Conservation (phyloP, 2,113 vertebrate species). For the Scopus umbretta region DNA sequence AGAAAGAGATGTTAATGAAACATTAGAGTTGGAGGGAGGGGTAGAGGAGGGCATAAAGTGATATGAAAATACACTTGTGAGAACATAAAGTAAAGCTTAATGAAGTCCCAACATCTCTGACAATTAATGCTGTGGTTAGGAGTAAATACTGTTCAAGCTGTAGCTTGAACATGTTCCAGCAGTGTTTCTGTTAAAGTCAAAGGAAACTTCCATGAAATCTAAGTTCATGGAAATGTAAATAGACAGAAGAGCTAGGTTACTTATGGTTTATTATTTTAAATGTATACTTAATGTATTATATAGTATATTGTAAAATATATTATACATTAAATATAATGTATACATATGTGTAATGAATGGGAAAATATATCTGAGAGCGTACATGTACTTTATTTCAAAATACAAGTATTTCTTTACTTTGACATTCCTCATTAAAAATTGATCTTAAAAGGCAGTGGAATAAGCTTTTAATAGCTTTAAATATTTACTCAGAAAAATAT, state of each 20-base stretch:
- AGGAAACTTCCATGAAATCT: neutral
- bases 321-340: neutral
- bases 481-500: neutral
- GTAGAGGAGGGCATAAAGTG: neutral
- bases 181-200: neutral
- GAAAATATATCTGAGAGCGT: neutral
- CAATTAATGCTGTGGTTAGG: neutral
- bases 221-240: neutral
- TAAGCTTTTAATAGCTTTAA: neutral
- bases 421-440: neutral
- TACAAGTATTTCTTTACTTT: neutral
- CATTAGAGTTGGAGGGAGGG: neutral
- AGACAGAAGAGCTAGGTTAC: neutral
- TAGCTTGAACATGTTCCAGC: neutral
- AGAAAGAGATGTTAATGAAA: neutral
- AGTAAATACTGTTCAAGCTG: neutral
- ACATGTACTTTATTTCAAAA: neutral
- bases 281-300: neutral
- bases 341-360: neutral
- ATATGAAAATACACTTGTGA: neutral
- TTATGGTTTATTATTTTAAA: neutral
- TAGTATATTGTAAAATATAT: neutral
- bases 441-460: neutral
- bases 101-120: neutral
- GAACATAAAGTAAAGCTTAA: neutral